phyloP scores from a whole-genome alignment of 2,888 invertebrate species.

The Apantesis nais region DNA sequence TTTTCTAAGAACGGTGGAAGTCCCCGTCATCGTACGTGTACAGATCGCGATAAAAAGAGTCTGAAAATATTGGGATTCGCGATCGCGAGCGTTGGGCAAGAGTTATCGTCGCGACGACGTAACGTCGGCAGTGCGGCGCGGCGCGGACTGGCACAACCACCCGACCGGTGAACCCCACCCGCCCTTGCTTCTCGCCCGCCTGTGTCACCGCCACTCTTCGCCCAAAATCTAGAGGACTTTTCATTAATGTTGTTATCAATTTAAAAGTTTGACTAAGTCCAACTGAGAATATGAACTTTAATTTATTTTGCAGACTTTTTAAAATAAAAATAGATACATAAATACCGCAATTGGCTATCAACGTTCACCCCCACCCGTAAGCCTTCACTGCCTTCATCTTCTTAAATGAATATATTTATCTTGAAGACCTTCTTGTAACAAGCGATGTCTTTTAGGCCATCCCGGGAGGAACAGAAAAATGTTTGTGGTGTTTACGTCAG shows the following conservation, averaged over 20 bases:
- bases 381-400: not conserved
- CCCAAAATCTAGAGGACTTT: conserved; percentile 80
- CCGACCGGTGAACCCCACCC: conserved; percentile 64
- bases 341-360: conserved; percentile 45
- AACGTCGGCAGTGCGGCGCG: conserved; percentile 65
- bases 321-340: conserved; percentile 67
- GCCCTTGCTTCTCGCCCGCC: conserved; percentile 63
- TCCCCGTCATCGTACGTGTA: conserved; percentile 54
- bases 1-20: conserved; percentile 43
- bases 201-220: conserved; percentile 75
- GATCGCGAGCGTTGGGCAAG: conserved; percentile 55
- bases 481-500: no score
- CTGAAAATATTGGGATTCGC: conserved; percentile 51
- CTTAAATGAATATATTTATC: not conserved
- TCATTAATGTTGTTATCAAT: conserved; percentile 84
- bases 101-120: conserved; percentile 60
- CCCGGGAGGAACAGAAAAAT: not conserved
- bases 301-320: conserved; percentile 68
- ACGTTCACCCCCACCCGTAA: not conserved
- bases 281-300: conserved; percentile 77
- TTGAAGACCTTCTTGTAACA: not conserved
- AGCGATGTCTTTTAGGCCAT: not conserved
- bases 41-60: conserved; percentile 53
- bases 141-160: conserved; percentile 70
- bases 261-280: conserved; percentile 79